These are phyloP conservation scores for Drosophila pegasa DNA, from an alignment of 2,888 invertebrate genomes.

Conservation along the genomic window DNA sequence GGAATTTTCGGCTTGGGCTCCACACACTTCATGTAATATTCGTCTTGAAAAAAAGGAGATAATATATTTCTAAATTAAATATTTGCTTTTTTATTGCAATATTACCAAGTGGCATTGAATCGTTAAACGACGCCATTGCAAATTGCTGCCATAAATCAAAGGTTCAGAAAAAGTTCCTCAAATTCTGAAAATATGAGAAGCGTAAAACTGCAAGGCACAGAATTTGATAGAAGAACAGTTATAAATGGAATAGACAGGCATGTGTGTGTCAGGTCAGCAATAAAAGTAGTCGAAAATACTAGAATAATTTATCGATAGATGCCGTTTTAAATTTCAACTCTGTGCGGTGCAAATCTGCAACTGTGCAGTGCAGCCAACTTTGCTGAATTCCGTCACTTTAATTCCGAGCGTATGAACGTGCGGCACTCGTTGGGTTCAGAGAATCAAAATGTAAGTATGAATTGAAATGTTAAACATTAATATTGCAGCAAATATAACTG, in stretches of 20 bases:
- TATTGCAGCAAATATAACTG: conserved; percentile 79
- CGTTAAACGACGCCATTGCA: conserved; percentile 24
- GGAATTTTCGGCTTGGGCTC: conserved; percentile 47
- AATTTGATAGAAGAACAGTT: conserved; percentile 44
- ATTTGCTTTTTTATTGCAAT: background rate
- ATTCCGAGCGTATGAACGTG: conserved; percentile 11
- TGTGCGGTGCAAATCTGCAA: too few relatives aligned
- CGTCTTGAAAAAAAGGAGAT: conserved; percentile 32
- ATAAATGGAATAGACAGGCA: conserved; percentile 12
- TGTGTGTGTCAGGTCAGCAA: background rate
- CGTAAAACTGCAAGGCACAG: background rate
- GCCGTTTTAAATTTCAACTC: background rate
- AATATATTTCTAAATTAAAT: background rate
- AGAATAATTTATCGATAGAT: background rate
- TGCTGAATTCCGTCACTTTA: conserved; percentile 34
- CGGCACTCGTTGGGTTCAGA: fast-evolving
- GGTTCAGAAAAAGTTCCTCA: background rate
- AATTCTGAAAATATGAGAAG: background rate
- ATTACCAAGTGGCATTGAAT: conserved; percentile 36
- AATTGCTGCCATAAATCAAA: background rate
- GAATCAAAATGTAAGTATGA: conserved; percentile 51
- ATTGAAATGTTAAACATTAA: background rate
- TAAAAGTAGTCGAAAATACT: background rate
- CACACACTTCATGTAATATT: conserved; percentile 44
- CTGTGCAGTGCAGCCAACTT: conserved; percentile 36